Conservation (phyloP, 2,113 vertebrate species). For the Phylloscopus whistleri region DNA sequence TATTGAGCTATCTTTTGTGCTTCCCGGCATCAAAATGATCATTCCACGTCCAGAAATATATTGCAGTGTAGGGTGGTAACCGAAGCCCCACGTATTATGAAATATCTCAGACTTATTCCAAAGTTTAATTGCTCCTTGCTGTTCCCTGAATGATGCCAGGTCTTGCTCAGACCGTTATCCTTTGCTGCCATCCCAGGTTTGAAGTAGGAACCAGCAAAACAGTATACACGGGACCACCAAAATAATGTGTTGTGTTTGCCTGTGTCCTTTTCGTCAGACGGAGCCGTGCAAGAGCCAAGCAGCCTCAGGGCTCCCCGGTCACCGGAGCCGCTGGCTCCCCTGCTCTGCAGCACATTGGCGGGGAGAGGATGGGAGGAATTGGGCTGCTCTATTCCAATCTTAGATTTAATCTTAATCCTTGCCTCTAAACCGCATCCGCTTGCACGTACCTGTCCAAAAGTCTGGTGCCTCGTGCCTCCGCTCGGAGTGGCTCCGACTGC, state of each 20-base stretch:
- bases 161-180: background rate
- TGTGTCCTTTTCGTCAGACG: background rate
- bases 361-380: background rate
- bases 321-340: background rate
- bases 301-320: background rate
- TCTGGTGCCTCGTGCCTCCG: background rate
- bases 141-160: background rate
- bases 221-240: background rate
- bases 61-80: background rate
- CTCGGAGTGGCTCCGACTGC: background rate
- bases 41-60: background rate
- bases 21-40: background rate
- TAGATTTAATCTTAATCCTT: background rate
- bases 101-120: background rate
- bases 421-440: background rate
- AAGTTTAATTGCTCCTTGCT: background rate
- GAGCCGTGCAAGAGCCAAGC: background rate
- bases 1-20: background rate
- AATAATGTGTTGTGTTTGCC: background rate
- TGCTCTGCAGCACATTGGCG: background rate
- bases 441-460: conserved; percentile 40
- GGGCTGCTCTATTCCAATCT: background rate
- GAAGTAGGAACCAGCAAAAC: background rate
- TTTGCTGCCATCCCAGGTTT: background rate
- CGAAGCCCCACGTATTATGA: background rate